Conservation (phyloP, 2,113 vertebrate species). For the Pardalotus punctatus region DNA sequence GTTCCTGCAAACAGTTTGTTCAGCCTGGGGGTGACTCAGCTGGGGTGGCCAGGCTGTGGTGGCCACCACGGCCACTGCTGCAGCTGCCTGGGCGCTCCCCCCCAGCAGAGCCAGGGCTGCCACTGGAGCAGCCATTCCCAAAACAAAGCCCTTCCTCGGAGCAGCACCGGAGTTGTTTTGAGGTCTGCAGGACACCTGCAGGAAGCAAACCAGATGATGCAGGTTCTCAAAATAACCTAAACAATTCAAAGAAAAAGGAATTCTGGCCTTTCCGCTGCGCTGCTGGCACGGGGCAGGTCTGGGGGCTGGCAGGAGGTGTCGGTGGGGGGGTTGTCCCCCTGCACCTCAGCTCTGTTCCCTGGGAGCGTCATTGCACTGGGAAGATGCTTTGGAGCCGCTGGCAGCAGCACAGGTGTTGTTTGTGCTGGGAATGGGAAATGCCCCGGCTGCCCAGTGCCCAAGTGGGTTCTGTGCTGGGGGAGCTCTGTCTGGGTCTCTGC, state of each 20-base stretch:
- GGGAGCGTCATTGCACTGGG: background rate
- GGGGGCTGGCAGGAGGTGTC: background rate
- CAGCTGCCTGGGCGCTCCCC: background rate
- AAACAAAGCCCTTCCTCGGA: background rate
- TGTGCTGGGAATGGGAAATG: background rate
- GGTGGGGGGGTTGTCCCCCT: accelerated
- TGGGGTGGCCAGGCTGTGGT: background rate
- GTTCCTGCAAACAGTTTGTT: background rate
- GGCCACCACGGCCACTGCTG: background rate
- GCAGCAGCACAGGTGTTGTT: background rate
- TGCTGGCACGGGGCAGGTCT: background rate
- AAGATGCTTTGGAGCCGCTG: background rate
- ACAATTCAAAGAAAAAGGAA: background rate
- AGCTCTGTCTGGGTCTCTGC: background rate
- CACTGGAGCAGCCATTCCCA: background rate
- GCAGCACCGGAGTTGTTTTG: background rate
- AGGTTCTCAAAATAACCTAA: background rate
- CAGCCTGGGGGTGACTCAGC: background rate
- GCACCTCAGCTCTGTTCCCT: background rate
- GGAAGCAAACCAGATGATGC: background rate
- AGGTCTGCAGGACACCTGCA: background rate
- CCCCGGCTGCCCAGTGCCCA: accelerated
- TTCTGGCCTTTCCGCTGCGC: accelerated
- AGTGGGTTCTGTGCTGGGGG: background rate
- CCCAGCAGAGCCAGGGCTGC: background rate